Percentiles rank a stretch among this genome's conserved stretches.
These are phyloP conservation scores for Castor canadensis DNA, from an alignment of 2,113 vertebrate species.

Conservation along the genomic window DNA sequence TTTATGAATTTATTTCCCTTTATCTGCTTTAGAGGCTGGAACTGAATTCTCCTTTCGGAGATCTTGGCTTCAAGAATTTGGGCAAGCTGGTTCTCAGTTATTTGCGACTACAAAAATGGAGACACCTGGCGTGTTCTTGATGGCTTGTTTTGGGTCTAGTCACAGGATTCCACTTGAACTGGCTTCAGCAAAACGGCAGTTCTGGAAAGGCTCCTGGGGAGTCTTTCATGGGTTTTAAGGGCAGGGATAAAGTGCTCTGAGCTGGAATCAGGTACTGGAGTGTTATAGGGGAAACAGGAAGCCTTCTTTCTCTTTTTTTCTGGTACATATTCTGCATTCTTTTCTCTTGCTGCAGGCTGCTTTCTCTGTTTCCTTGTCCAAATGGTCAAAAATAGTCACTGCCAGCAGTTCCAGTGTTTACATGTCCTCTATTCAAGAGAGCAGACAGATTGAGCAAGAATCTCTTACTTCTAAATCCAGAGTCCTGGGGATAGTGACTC, in stretches of 20 bases:
- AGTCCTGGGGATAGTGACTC: constrained; percentile 33
- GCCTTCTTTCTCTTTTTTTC: background rate
- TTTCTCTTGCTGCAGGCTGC: constrained; percentile 50
- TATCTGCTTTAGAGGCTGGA: constrained; percentile 12
- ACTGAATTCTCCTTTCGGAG: constrained; percentile 47
- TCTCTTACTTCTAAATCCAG: constrained; percentile 61
- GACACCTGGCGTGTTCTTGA: background rate
- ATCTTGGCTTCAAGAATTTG: constrained; percentile 45
- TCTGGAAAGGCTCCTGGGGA: background rate
- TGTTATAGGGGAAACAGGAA: background rate
- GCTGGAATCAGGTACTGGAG: background rate
- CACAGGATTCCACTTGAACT: background rate
- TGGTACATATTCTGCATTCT: constrained; percentile 49
- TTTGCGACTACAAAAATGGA: constrained; percentile 40
- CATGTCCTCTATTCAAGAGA: constrained; percentile 67
- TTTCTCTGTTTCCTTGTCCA: constrained; percentile 64
- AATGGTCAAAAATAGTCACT: constrained; percentile 73
- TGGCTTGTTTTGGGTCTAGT: constrained; percentile 21
- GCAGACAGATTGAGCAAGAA: constrained; percentile 66
- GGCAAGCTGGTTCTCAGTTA: constrained; percentile 10
- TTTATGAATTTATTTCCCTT: constrained; percentile 37
- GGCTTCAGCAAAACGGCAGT: background rate
- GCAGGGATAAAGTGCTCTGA: background rate
- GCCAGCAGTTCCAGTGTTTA: constrained; percentile 65
- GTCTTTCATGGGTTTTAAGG: background rate